Percentiles rank a stretch among this genome's conserved stretches.
Evolutionary conservation across 2,888 invertebrate genomes (phyloP).

Genomic region (Halocaridina rubra): DNA sequence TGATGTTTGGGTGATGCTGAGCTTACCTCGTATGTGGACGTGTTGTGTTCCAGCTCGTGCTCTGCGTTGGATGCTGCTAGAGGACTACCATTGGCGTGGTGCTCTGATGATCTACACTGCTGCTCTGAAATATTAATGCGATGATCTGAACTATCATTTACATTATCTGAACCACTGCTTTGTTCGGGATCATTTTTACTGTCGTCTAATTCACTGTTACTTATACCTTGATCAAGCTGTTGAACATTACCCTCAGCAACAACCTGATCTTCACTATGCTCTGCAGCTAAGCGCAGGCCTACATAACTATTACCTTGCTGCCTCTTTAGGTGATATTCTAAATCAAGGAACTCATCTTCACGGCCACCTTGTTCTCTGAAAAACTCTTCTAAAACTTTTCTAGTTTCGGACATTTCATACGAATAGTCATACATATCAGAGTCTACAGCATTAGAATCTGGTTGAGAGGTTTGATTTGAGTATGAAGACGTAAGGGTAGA

Average conservation of each 20-base stretch:
- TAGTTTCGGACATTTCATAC: conserved; percentile 92
- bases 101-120: conserved; percentile 15
- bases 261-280: conserved; percentile 54
- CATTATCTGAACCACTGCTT: neutral
- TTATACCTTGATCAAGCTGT: conserved; percentile 21
- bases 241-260: conserved; percentile 34
- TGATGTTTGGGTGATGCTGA: conserved; percentile 31
- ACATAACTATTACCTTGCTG: conserved; percentile 83
- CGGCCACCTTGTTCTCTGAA: conserved; percentile 74
- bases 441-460: conserved; percentile 18
- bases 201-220: conserved; percentile 18
- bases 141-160: conserved; percentile 4
- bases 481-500: conserved; percentile 63
- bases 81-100: conserved; percentile 2
- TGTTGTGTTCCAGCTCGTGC: conserved; percentile 32
- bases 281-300: conserved; percentile 78
- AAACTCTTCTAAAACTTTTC: conserved; percentile 92
- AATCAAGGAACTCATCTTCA: conserved; percentile 73
- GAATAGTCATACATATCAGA: conserved; percentile 75
- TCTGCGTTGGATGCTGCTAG: conserved; percentile 9
- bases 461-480: conserved; percentile 44
- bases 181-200: conserved; percentile 9
- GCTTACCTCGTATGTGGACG: conserved; percentile 47
- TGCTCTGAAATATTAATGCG: conserved; percentile 17
- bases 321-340: conserved; percentile 82